Percentiles rank a stretch among this genome's conserved stretches.
Conservation (phyloP, 2,113 vertebrate species). For the Notothenia rossii region DNA sequence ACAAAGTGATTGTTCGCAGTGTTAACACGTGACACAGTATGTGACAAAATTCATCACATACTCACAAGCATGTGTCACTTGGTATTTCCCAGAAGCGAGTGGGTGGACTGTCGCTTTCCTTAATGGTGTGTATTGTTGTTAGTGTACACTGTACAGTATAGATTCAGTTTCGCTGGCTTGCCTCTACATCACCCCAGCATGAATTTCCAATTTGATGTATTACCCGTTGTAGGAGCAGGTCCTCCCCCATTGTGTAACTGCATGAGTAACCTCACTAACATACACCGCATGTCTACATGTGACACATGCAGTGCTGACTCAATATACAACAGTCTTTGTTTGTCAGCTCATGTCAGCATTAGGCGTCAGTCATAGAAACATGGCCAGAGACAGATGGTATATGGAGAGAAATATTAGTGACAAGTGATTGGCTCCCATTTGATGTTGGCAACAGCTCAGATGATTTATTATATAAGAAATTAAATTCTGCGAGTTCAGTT, state of each 20-base stretch:
- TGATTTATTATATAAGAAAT: conserved; percentile 14
- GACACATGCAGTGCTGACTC: conserved; percentile 8
- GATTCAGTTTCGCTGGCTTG: background rate
- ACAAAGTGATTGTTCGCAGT: background rate
- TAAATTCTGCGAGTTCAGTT: conserved; percentile 10
- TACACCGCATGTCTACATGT: background rate
- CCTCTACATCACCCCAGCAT: conserved; percentile 6
- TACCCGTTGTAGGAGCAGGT: background rate
- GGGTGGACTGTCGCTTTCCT: background rate
- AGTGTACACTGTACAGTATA: background rate
- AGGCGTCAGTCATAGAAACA: conserved; percentile 25
- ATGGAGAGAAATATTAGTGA: conserved; percentile 29
- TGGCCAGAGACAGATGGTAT: conserved; percentile 29
- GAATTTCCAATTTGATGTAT: conserved; percentile 16
- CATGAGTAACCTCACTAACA: conserved; percentile 21
- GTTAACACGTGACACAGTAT: background rate
- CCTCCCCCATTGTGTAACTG: background rate
- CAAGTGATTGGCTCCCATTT: conserved; percentile 41
- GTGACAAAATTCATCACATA: background rate
- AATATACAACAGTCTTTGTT: background rate
- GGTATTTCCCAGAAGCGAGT: background rate
- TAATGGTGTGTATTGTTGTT: background rate
- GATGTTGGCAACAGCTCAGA: conserved; percentile 35
- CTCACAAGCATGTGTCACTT: background rate
- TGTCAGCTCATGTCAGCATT: conserved; percentile 24